Evolutionary conservation across 37 sponge, comb jelly and placozoan genomes (phyloP).

Genomic region (Mnemiopsis leidyi): DNA sequence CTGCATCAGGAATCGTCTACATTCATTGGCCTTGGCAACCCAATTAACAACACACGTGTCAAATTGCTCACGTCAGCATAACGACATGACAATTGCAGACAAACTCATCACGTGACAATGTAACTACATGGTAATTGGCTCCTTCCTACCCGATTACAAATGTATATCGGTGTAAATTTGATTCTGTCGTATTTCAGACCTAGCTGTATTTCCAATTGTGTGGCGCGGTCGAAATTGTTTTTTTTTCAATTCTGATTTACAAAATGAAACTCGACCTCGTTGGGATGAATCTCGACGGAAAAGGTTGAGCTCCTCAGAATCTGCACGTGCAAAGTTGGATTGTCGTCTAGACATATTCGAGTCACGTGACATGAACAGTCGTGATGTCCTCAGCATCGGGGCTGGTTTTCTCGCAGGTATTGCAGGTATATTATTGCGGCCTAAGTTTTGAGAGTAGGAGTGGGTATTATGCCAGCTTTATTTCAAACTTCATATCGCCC

Average conservation of each 20-base stretch:
- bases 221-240: too few species aligned
- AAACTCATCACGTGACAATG: too few species aligned
- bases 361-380: background rate
- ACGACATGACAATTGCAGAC: too few species aligned
- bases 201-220: too few species aligned
- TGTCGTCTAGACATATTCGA: too few species aligned
- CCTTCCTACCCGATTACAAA: background rate
- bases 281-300: background rate
- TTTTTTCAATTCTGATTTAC: too few species aligned
- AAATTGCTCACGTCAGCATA: too few species aligned
- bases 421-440: background rate
- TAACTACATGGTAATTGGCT: background rate
- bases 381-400: background rate
- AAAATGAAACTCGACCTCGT: too few species aligned
- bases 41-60: too few species aligned
- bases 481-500: too few species aligned
- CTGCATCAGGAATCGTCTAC: too few species aligned
- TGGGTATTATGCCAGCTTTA: background rate
- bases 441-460: background rate
- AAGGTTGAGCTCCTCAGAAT: background rate
- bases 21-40: too few species aligned
- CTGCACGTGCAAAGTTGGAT: background rate
- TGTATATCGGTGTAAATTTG: background rate
- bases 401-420: constrained; percentile 26
- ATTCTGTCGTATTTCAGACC: background rate